phyloP scores from a whole-genome alignment of 35 echinoderm and acorn worm species.

The Eucidaris tribuloides region DNA sequence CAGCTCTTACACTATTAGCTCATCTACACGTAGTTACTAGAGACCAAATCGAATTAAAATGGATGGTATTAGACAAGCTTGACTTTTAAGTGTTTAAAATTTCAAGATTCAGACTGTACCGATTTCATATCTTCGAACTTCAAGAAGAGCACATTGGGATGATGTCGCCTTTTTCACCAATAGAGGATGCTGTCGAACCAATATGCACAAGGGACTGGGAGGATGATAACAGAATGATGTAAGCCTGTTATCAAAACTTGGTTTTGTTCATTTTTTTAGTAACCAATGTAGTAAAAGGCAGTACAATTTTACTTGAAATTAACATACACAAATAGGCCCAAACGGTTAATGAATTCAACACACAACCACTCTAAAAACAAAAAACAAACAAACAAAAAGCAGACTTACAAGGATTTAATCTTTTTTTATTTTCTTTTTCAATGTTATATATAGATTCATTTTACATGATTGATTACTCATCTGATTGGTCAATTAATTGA shows the following conservation, averaged over 20 bases:
- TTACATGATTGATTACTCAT: no score
- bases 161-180: slow-evolving; percentile 56
- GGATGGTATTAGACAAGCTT: no score
- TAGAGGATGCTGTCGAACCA: slow-evolving; percentile 67
- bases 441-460: no score
- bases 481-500: no score
- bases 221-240: not conserved
- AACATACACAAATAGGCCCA: not conserved
- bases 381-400: not conserved
- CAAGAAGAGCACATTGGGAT: slow-evolving; percentile 47
- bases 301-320: not conserved
- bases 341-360: not conserved
- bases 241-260: not conserved
- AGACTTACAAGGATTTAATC: not conserved
- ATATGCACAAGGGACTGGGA: slow-evolving; percentile 16
- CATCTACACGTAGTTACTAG: no score
- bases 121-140: slow-evolving; percentile 71
- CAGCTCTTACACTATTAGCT: no score
- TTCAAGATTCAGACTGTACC: no score
- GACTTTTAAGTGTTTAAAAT: no score
- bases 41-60: no score
- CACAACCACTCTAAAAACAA: not conserved
- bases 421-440: no score
- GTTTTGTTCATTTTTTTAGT: not conserved
- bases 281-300: not conserved